Base-by-base conservation (phyloP, 35 echinoderm and acorn worm species). In the Eucidaris tribuloides region DNA sequence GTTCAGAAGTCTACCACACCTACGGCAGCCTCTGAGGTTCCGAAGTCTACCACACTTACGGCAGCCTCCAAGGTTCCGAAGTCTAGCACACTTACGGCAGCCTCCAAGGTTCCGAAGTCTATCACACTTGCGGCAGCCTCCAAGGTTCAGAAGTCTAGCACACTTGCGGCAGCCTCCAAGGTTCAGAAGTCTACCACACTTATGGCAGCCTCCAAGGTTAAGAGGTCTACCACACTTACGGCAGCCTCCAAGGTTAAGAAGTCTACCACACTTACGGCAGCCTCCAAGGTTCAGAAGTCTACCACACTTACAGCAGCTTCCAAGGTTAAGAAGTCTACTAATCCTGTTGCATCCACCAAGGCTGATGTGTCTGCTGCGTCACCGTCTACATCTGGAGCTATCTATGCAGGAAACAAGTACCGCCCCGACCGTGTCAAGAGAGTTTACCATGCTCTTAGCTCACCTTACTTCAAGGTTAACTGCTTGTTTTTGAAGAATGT, bases 401-500 rank as follows among this genome's bases (percentile, higher is more conserved):
- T 62, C 59, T 62, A 2, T 62, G 22, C 59, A 25, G 60, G 60
- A 33, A 63, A 33, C 60, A 63, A 63, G 0, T 63, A 63, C 28
- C 28, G 27, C 60, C 27, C 60, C 36, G 60, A 63, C 25, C 27
- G 5, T 63, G 60, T 63, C 24, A 63, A 14, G 36, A 63, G 60
- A 63, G 60, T 63, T 32, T 30, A 32, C 19, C 25, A 62, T 0
- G 59, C 60, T 33, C 60, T 63, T 25, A 63, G 60, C 6, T 32
- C 60, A 30, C 19, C 60, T 13, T 32, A 63, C 60, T 32, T 63
- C 49, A 80, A 80, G 36, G 42, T 80, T 34, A 50, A 80, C 48
- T 80, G 77, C 77, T 46, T 11, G 15, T 80, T 80, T 50, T 50
- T 80, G 42, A 50, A 56, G 18, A 50, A 80, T 52, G 43, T 80